Evolutionary conservation across 2,888 invertebrate genomes (phyloP).

Genomic region (Cantharis rufa): DNA sequence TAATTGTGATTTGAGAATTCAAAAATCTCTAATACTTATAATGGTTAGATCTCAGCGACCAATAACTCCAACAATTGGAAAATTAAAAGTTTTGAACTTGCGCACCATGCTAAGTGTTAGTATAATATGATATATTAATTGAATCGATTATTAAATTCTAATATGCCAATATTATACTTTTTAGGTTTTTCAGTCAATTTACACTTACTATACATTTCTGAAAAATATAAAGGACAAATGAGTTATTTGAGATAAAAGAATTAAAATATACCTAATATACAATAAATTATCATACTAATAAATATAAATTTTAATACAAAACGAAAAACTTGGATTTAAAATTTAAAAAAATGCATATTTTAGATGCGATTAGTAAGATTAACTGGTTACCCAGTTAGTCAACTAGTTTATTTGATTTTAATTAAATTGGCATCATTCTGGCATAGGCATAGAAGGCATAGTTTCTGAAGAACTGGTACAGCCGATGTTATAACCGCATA

Average conservation of each 20-base stretch:
- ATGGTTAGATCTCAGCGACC: not conserved
- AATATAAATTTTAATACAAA: no score
- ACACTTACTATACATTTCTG: not conserved
- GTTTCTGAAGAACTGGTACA: no score
- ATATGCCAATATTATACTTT: not conserved
- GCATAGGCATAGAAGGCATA: no score
- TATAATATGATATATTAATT: not conserved
- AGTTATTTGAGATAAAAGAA: not conserved
- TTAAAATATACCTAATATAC: no score
- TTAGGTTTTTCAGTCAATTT: not conserved
- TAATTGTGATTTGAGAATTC: not conserved
- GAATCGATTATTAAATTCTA: not conserved
- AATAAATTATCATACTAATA: no score
- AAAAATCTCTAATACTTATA: not conserved
- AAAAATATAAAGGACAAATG: not conserved
- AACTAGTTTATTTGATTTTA: no score
- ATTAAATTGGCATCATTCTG: no score
- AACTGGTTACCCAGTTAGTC: no score
- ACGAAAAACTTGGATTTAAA: no score
- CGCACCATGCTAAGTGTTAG: not conserved
- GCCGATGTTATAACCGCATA: no score
- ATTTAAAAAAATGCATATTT: no score
- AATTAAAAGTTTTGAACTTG: not conserved
- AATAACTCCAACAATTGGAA: not conserved
- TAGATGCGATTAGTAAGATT: no score